Base-by-base conservation (phyloP, 2,797 vertebrate species). In the Esox masquinongy region DNA sequence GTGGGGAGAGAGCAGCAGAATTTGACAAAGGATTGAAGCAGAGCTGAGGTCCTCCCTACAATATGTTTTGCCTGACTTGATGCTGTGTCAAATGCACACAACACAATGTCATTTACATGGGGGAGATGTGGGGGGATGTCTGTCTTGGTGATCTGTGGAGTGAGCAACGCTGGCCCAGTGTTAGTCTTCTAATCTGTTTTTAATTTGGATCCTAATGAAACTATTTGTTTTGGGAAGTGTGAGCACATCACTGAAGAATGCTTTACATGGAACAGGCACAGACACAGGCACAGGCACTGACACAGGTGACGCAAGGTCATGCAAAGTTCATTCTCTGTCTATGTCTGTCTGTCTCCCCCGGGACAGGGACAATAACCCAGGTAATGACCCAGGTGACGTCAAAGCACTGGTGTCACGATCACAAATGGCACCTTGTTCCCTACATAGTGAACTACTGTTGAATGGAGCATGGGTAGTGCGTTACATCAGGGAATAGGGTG, bases 211-310 rank as follows among this genome's bases (percentile, higher is more conserved):
- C 77, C 85, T 87, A 87, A 88, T 84, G 83, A 89, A 88, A 85
- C 77, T 81, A 86, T 92, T 93, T 92, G 86, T 92, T 92, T 91
- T 90, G 87, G 83, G 83, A 88, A 85, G 86, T 74, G 77, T 72
- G 78, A 86, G 84, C 84, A 75, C 82, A 86, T 84, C 70, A 77
- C 76, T 53, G 77, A 89, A 87, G 87, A 90, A 88, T 90, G 87
- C 85, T 89, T 84, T 88, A 79, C 86, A 86, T 85, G 82, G 84
- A 85, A 31, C 49, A 72, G 61, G n/a, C 68, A 68, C 64, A 22
- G 24, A 31, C 24, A 29, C 49, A 74, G 22, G 51, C 47, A 49
- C 67, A n/a, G 73, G 59, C 15, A 17, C 24, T 8, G 74, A 78
- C 53, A 74, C 79, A 68, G 51, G 0, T 70, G 16, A 80, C 85